Evolutionary conservation across 2,888 invertebrate species (phyloP), one percentile per base, ranked within the genome.

Genomic region (Bombyx huttoni): DNA sequence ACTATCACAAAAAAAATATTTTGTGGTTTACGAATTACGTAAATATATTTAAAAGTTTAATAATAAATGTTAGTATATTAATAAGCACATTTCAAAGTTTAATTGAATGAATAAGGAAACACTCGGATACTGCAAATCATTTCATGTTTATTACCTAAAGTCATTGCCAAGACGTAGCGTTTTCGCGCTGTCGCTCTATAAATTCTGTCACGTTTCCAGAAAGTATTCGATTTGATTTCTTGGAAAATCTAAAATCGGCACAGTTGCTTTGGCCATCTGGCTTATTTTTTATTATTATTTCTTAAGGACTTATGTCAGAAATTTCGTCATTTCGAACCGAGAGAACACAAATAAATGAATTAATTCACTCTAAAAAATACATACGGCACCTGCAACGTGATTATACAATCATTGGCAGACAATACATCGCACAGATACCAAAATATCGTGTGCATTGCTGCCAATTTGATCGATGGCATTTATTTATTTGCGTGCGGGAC

Each of bases 371-470:
- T 14, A 14, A 13, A 46, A 14, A 52, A 52, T 14, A 46, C 5
- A 24, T 24, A 50, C 13, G 12, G 34, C 40, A 10, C 14, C 51
- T 35, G 48, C 63, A 66, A 73, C 67, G 62, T 61, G 70, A 76
- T 85, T 82, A 81, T 82, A 75, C 74, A 81, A 85, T 74, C 62
- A 71, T 85, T 85, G 86, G 86, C 86, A 85, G 61, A 69, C 63
- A 64, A 62, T 65, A 76, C 78, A 74, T 74, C 72, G 72, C 74
- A 68, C 70, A 72, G 74, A 71, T 61, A 71, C 76, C 68, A 81
- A 84, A 79, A 83, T 78, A 85, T 83, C 77, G 71, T 77, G 64
- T 70, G 78, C 61, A 71, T 68, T 63, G 65, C 68, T 86, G 87
- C 88, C 87, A 87, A 86, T 62, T 68, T 78, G 79, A 84, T 83